phyloP scores from a whole-genome alignment of 92 coral and sea anemone species.

The Palythoa grandiflora region DNA sequence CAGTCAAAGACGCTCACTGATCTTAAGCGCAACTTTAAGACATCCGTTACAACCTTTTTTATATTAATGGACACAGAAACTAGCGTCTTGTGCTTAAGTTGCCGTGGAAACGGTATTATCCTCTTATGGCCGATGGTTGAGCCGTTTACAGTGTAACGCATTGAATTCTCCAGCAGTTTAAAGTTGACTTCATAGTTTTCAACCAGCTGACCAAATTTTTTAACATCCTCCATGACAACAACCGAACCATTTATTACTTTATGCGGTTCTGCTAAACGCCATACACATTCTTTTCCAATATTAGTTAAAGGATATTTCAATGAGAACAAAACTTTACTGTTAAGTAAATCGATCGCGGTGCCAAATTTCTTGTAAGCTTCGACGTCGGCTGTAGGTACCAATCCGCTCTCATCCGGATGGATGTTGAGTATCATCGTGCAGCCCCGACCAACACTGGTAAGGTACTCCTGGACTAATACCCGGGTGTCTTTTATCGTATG shows the following conservation, averaged over 20 bases:
- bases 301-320: slow-evolving; percentile 42
- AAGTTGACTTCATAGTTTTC: slow-evolving; percentile 50
- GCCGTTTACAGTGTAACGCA: slow-evolving; percentile 42
- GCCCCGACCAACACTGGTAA: slow-evolving; percentile 88
- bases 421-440: slow-evolving; percentile 82
- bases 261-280: slow-evolving; percentile 20
- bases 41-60: slow-evolving; percentile 57
- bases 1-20: slow-evolving; percentile 75
- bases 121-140: slow-evolving; percentile 85
- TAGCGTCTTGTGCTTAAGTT: slow-evolving; percentile 41
- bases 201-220: slow-evolving; percentile 64
- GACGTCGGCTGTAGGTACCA: slow-evolving; percentile 75
- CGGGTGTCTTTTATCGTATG: slow-evolving; percentile 62
- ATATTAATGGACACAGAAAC: slow-evolving; percentile 58
- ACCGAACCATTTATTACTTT: slow-evolving; percentile 67
- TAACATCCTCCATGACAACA: slow-evolving; percentile 79
- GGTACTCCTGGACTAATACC: slow-evolving; percentile 70
- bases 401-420: slow-evolving; percentile 76
- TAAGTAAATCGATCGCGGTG: slow-evolving; percentile 63
- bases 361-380: slow-evolving; percentile 71
- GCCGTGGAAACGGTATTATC: slow-evolving; percentile 77
- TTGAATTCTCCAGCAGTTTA: slow-evolving; percentile 38
- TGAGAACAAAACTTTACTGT: slow-evolving; percentile 54
- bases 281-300: slow-evolving; percentile 40
- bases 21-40: slow-evolving; percentile 45